phyloP scores from a whole-genome alignment of 2,797 vertebrate species.

The Arctocebus calabarensis region DNA sequence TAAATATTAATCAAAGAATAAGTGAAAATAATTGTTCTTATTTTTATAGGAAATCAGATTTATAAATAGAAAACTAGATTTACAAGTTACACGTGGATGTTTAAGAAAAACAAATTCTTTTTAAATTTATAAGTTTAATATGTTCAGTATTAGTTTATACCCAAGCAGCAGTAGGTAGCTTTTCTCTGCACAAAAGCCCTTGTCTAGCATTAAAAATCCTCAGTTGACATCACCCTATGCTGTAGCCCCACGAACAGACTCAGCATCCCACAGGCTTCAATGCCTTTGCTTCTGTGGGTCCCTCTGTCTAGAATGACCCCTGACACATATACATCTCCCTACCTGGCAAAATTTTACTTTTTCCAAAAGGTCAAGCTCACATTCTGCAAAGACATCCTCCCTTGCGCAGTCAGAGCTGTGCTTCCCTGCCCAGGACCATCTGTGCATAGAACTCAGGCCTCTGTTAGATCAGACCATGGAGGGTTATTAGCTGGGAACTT shows the following conservation, averaged over 20 bases:
- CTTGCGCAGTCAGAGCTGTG: background rate
- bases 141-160: constrained; percentile 68
- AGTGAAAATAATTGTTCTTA: constrained; percentile 63
- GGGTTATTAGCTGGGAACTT: background rate
- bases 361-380: background rate
- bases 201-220: background rate
- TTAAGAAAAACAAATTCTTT: constrained; percentile 59
- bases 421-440: background rate
- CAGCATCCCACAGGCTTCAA: background rate
- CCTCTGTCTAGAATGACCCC: background rate
- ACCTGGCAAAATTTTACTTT: background rate
- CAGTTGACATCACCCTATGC: background rate
- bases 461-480: accelerated
- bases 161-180: constrained; percentile 40
- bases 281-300: background rate
- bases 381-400: background rate
- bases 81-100: constrained; percentile 53
- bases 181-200: background rate
- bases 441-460: background rate
- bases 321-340: background rate
- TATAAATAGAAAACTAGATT: constrained; percentile 73
- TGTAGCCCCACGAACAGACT: background rate
- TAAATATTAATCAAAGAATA: constrained; percentile 79
- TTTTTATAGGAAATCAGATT: constrained; percentile 66
- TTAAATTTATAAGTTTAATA: constrained; percentile 73